These are phyloP conservation scores for Drosophila melanosoma DNA, from an alignment of 2,888 invertebrate species.

Conservation along the genomic window DNA sequence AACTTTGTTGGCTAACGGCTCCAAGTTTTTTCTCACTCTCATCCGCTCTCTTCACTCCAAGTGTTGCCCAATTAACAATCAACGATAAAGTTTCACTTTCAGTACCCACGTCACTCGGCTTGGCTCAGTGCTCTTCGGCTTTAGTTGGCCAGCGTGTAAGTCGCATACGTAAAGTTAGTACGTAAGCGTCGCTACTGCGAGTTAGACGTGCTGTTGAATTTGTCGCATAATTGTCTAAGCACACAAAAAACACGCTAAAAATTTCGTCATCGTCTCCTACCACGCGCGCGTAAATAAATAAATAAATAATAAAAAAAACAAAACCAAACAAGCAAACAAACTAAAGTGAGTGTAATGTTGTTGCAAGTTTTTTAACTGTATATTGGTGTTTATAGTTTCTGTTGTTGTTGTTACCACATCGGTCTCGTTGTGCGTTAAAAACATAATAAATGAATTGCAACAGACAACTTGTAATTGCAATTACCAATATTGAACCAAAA, in stretches of 20 bases:
- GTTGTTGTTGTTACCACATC: conserved; percentile 33
- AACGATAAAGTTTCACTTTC: conserved; percentile 41
- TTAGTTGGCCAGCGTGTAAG: conserved; percentile 34
- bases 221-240: conserved; percentile 3
- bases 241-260: conserved; percentile 65
- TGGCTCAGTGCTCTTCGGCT: conserved; percentile 36
- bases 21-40: conserved; percentile 1
- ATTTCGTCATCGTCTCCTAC: conserved; percentile 60
- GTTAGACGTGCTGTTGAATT: conserved; percentile 50
- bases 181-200: conserved; percentile 49
- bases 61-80: conserved; percentile 2
- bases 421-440: conserved; percentile 46
- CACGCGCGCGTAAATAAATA: conserved; percentile 56
- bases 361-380: conserved; percentile 16
- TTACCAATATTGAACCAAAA: conserved; percentile 67
- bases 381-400: conserved; percentile 16
- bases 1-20: conserved; percentile 13
- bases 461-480: conserved; percentile 63
- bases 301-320: conserved; percentile 1
- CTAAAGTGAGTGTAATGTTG: conserved; percentile 66
- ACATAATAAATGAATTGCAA: conserved; percentile 66
- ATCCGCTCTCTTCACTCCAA: not conserved
- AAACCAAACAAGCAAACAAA: conserved; percentile 54
- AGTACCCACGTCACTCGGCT: conserved; percentile 28
- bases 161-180: conserved; percentile 56